Base-by-base conservation (phyloP, 2,113 vertebrate species). In the Entelurus aequoreus region DNA sequence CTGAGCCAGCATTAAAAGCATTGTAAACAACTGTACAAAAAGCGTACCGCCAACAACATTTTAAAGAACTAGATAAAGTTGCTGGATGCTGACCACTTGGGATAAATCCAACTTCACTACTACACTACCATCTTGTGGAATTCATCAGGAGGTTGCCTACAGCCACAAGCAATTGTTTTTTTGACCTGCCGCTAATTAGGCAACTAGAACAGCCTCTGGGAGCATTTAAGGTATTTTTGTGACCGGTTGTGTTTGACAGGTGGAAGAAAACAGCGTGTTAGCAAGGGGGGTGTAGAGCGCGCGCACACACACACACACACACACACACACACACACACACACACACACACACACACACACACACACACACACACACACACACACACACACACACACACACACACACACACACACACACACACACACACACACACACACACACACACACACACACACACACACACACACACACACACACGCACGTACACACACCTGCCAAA, bases 261-360 rank as follows among this genome's bases (percentile, higher is more conserved):
- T 21, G 62, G 49, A 46, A 68, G 73, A 19, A 60, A 56, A 62
- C 28, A 76, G 71, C 28, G 35, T n/a, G 54, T 57, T 10, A 57
- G 54, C 13, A 78, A 58, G 63, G 66, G 63, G 78, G 78, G 81
- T 82, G 81, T 63, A 52, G 74, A 85, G 84, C 63, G 55, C 62
- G 68, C 60, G 74, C 11, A 66, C 15, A 63, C 55, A 65, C 6
- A 12, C 19, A 40, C 69, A 51, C 61, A 44, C 1, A 62, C 42
- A 61, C 35, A 56, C 6, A 28, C 13, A 6, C 38, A 49, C 52
- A 62, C 66, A 9, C 62, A 55, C 35, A 16, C 16, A 58, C 28
- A 63, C 63, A 53, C 62, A 66, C 60, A 75, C 11, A 68, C 15
- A 66, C 55, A 66, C 6, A 12, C 19, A 44, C 69, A 51, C 63